These are phyloP conservation scores for Nanorana parkeri DNA, from an alignment of 2,113 vertebrate species.

Conservation along the genomic window DNA sequence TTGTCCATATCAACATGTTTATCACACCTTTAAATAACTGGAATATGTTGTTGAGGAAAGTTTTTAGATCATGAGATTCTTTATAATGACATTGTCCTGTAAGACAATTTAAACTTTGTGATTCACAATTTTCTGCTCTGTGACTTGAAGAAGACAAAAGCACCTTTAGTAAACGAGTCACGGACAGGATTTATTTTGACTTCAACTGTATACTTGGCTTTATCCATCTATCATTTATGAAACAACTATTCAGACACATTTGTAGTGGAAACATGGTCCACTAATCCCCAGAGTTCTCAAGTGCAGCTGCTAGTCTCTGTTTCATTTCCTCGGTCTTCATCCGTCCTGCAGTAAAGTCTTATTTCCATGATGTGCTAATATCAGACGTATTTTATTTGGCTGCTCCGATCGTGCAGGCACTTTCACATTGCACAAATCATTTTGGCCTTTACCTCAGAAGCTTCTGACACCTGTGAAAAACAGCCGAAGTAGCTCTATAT, in stretches of 20 bases:
- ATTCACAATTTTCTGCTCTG: neutral
- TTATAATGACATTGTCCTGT: neutral
- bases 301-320: neutral
- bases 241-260: conserved; percentile 2
- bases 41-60: neutral
- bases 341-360: neutral
- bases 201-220: neutral
- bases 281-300: neutral
- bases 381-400: conserved; percentile 22
- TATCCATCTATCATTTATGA: neutral
- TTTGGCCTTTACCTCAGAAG: conserved; percentile 35
- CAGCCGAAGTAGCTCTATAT: neutral
- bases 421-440: conserved; percentile 29
- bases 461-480: conserved; percentile 24
- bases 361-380: conserved; percentile 25
- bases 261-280: neutral
- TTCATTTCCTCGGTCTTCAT: conserved; percentile 7
- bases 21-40: too few species aligned
- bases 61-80: neutral
- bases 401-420: neutral
- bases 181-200: neutral
- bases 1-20: too few species aligned
- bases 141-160: neutral
- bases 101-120: neutral
- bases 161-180: neutral